Conservation (phyloP, 2,113 vertebrate genomes). For the Eurypyga helias region DNA sequence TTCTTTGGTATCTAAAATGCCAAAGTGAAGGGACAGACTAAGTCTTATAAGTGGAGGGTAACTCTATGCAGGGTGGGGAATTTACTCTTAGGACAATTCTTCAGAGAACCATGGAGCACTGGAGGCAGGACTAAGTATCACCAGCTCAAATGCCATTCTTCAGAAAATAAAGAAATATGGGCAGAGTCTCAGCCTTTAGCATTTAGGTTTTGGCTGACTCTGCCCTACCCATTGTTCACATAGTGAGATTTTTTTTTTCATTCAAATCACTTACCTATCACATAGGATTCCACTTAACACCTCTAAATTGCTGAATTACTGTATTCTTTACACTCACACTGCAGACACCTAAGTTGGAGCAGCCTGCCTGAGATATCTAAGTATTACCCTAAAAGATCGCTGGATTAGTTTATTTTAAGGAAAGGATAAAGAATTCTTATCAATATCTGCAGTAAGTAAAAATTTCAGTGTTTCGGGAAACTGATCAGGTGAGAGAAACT, state of each 20-base stretch:
- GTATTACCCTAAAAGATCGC: neutral
- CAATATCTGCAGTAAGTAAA: neutral
- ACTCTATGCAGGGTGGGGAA: neutral
- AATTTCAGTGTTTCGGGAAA: neutral
- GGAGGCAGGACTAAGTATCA: neutral
- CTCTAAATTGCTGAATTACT: neutral
- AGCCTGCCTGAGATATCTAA: neutral
- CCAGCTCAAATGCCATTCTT: neutral
- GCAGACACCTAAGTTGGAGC: neutral
- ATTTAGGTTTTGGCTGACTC: neutral
- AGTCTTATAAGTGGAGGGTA: neutral
- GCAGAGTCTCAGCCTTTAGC: neutral
- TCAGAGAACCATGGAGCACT: neutral
- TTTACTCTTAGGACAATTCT: neutral
- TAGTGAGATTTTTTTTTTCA: neutral
- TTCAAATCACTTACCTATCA: no score
- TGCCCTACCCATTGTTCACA: neutral
- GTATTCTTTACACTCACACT: neutral
- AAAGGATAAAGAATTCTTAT: neutral
- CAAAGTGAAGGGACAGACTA: neutral
- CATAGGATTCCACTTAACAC: neutral
- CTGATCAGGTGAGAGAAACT: neutral
- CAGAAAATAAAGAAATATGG: neutral
- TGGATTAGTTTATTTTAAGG: neutral
- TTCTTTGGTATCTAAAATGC: neutral